A percentile compares a stretch with the other conserved stretches of the same genome.
phyloP scores from a whole-genome alignment of 2,888 invertebrate genomes.

The Drosophila sordidapex region DNA sequence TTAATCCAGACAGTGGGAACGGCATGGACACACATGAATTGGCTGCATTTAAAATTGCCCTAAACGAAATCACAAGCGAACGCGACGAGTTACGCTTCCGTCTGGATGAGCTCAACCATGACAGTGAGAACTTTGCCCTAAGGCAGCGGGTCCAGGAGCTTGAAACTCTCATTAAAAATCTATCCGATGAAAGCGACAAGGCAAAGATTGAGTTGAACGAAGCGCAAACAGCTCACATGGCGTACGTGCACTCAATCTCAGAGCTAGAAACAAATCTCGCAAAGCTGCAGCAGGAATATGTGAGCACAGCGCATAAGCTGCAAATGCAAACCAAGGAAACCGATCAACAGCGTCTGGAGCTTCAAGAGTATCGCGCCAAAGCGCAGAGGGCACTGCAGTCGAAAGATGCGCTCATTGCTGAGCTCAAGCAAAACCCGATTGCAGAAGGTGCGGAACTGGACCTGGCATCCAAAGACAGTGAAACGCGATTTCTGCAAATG shows the following conservation, averaged over 20 bases:
- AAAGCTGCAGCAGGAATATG: constrained; percentile 85
- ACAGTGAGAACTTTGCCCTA: constrained; percentile 70
- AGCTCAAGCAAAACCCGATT: constrained; percentile 85
- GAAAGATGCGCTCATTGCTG: constrained; percentile 90
- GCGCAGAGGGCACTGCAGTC: constrained; percentile 91
- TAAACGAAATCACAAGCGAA: constrained; percentile 79
- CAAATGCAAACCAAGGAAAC: constrained; percentile 85
- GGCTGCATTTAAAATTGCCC: constrained; percentile 80
- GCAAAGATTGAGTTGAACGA: constrained; percentile 66
- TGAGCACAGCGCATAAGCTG: constrained; percentile 85
- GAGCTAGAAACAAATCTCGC: constrained; percentile 83
- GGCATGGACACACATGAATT: constrained; percentile 71
- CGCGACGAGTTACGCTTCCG: constrained; percentile 80
- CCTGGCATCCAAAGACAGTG: constrained; percentile 62
- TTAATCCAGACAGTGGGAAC: constrained; percentile 27
- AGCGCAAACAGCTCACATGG: constrained; percentile 63
- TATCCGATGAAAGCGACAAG: constrained; percentile 76
- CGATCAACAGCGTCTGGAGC: constrained; percentile 86
- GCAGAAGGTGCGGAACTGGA: constrained; percentile 19
- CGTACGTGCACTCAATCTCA: constrained; percentile 82
- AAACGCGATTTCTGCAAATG: constrained; percentile 85
- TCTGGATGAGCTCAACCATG: constrained; percentile 67
- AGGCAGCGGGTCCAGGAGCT: constrained; percentile 71
- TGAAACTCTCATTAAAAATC: constrained; percentile 62
- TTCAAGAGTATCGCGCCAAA: constrained; percentile 91